phyloP scores from a whole-genome alignment of 35 echinoderm and acorn worm genomes.

The Lytechinus variegatus region DNA sequence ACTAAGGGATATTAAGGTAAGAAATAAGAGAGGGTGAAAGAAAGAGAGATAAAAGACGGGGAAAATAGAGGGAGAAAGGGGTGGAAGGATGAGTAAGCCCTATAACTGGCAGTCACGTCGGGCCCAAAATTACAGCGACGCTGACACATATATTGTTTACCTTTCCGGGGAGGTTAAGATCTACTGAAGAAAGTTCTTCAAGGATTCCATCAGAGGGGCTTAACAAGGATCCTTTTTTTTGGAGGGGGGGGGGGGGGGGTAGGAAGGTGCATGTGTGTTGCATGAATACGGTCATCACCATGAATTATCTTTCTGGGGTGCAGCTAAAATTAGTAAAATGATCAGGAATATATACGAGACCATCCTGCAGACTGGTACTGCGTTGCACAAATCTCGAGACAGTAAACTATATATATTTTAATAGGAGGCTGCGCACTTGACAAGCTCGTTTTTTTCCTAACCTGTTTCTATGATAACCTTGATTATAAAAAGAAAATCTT shows the following conservation, averaged over 20 bases:
- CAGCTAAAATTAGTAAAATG: no score
- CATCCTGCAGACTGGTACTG: no score
- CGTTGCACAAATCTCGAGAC: no score
- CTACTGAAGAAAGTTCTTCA: background rate
- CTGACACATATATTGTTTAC: slow-evolving; percentile 13
- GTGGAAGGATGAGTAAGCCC: background rate
- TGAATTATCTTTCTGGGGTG: no score
- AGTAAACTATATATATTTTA: no score
- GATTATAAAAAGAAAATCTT: no score
- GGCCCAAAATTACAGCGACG: background rate
- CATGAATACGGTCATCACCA: no score
- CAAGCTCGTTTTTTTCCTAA: no score
- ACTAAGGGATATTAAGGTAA: background rate
- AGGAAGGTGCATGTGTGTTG: no score
- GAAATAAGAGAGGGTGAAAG: background rate
- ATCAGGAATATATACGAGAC: no score
- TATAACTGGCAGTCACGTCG: background rate
- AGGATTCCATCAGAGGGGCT: background rate
- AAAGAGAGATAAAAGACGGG: background rate
- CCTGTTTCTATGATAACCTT: no score
- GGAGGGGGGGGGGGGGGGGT: background rate
- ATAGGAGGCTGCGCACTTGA: no score
- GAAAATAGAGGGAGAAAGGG: background rate
- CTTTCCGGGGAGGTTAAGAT: background rate
- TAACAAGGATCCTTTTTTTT: background rate